A percentile compares a stretch with the other conserved stretches of the same genome.
phyloP scores from a whole-genome alignment of 2,113 vertebrate species.

The Rhinichthys klamathensis region DNA sequence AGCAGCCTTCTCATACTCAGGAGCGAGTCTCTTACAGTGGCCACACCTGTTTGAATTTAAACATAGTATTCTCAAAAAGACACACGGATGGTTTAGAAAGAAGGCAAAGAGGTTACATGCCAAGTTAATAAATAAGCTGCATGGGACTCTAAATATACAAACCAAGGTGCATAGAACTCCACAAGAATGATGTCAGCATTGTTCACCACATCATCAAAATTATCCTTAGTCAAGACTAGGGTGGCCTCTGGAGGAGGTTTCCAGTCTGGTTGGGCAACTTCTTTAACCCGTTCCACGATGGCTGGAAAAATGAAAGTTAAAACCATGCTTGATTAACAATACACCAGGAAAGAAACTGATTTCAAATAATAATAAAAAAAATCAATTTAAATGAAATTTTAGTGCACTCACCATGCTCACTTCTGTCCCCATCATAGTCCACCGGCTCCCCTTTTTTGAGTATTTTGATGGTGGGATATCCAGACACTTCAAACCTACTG shows the following conservation, averaged over 20 bases:
- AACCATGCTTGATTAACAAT: not conserved
- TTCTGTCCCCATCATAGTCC: constrained; percentile 90
- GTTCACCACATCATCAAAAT: constrained; percentile 88
- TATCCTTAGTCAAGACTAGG: constrained; percentile 88
- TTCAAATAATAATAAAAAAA: not conserved
- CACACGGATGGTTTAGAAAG: not conserved
- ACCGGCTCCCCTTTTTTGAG: constrained; percentile 91
- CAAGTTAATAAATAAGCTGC: not conserved
- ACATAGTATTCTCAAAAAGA: not conserved
- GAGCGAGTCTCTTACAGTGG: constrained; percentile 94
- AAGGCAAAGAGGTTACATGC: not conserved
- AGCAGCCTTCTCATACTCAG: constrained; percentile 95
- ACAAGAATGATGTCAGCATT: constrained; percentile 93
- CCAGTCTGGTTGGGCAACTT: constrained; percentile 90
- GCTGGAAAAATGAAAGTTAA: constrained; percentile 71
- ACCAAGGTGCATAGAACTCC: constrained; percentile 99
- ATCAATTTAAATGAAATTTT: too few species aligned
- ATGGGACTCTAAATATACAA: constrained; percentile 56
- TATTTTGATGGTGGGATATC: constrained; percentile 97
- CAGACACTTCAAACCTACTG: constrained; percentile 87
- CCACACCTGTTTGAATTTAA: constrained; percentile 83
- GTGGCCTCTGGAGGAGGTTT: constrained; percentile 92
- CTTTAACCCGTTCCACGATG: constrained; percentile 87
- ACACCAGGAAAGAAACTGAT: not conserved
- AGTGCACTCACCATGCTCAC: constrained; percentile 80